Base-by-base conservation (phyloP, 2,888 invertebrate species). In the Tenthredo notha region DNA sequence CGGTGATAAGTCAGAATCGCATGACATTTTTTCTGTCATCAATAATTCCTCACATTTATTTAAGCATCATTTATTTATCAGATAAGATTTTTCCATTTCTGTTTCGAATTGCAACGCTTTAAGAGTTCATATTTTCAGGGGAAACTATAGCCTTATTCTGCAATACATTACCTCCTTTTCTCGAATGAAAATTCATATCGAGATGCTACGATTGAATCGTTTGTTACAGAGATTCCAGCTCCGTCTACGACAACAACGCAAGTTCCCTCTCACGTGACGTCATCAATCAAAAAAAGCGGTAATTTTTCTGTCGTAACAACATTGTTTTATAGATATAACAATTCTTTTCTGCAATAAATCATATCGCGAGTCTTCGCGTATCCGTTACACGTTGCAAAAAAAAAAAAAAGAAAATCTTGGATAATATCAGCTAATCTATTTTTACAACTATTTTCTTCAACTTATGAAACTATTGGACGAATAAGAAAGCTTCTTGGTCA, bases 181-280 rank as follows among this genome's bases (percentile, higher is more conserved):
- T 40, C 54, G 61, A 40, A 40, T 67, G 40, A 61, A 43, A 61
- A 83, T 54, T 50, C 33, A 74, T 37, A 61, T 43, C 50, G 43
- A 47, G 21, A 40, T n/a, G n/a, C 37, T 78, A 77, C 77, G 77
- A 54, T 50, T 25, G 77, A 50, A 77, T 77, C 77, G 77, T 77
- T 77, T 90, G 90, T 94, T 92, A 54, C 95, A 98, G 98, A 98
- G 95, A 97, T 98, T 94, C 97, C 97, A 72, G 97, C 97, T 37
- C 98, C 97, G 54, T 97, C 97, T 47, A 97, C 97, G 87, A 95
- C 97, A 6, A 93, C 94, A 54, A 95, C 95, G 86, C 95, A 95
- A 50, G 94, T 94, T 75, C 93, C 94, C 72, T 94, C 94, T 91
- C 95, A 95, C 90, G 94, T 95, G 47, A 95, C 95, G 84, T 94